Percentiles rank a stretch among this genome's conserved stretches.
phyloP scores from a whole-genome alignment of 2,797 vertebrate genomes.

The Coregonus suidteri region DNA sequence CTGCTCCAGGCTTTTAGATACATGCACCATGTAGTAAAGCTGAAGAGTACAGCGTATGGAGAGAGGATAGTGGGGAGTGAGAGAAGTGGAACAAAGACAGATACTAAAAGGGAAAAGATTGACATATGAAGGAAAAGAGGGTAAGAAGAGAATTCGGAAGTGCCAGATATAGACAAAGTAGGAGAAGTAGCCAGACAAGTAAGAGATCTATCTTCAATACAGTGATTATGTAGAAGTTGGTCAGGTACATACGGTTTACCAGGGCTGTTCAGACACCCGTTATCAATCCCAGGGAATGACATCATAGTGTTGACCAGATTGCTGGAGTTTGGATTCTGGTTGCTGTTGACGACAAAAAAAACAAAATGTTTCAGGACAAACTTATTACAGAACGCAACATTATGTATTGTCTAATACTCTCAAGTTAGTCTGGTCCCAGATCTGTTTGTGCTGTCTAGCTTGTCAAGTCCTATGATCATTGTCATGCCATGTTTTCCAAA shows the following conservation, averaged over 20 bases:
- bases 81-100: conserved; percentile 40
- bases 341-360: conserved; percentile 67
- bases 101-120: conserved; percentile 26
- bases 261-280: conserved; percentile 75
- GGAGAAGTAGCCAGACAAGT: neutral
- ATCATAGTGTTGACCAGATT: conserved; percentile 81
- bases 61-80: neutral
- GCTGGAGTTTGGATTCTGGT: conserved; percentile 78
- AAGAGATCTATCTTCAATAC: neutral
- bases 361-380: neutral
- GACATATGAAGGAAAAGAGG: conserved; percentile 12
- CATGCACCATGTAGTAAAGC: conserved; percentile 24
- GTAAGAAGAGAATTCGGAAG: conserved; percentile 12
- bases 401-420: neutral
- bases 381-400: neutral
- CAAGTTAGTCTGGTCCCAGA: neutral
- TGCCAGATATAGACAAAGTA: neutral
- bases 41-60: no score
- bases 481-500: no score
- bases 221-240: conserved; percentile 1
- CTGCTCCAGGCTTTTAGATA: conserved; percentile 57
- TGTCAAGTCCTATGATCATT: neutral
- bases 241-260: conserved; percentile 70
- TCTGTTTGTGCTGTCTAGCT: neutral
- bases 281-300: conserved; percentile 89